These are phyloP conservation scores for Nyctibius grandis DNA, from an alignment of 2,797 vertebrate genomes.

Conservation along the genomic window DNA sequence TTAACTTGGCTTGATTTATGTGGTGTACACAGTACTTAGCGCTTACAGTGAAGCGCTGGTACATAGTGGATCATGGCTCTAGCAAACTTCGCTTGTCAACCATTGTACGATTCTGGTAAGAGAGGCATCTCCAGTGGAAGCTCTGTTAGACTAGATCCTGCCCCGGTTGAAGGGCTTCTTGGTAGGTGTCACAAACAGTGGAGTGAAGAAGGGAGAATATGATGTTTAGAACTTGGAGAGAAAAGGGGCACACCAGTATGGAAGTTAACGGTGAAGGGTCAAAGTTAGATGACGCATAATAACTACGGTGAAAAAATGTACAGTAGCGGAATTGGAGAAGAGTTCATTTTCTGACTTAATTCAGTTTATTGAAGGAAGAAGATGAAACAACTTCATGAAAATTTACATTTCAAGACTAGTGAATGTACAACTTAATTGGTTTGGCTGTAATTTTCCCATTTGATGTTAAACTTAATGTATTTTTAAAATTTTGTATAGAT, in stretches of 20 bases:
- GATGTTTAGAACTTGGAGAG: neutral
- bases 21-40: fast-evolving
- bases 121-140: neutral
- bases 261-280: neutral
- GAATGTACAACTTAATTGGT: neutral
- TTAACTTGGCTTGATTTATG: neutral
- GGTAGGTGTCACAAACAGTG: neutral
- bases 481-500: neutral
- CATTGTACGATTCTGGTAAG: neutral
- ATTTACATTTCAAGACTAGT: neutral
- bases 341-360: neutral
- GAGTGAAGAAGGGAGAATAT: neutral
- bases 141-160: neutral
- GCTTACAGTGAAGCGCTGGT: fast-evolving
- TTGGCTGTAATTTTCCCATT: neutral
- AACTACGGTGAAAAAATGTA: neutral
- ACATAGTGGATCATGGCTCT: neutral
- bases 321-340: neutral
- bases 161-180: neutral
- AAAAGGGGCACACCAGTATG: fast-evolving
- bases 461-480: neutral
- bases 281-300: neutral
- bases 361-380: neutral
- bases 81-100: fast-evolving
- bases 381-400: neutral